Conservation (phyloP, 37 sponge, comb jelly and placozoan species). For the Theonella swinhoei region DNA sequence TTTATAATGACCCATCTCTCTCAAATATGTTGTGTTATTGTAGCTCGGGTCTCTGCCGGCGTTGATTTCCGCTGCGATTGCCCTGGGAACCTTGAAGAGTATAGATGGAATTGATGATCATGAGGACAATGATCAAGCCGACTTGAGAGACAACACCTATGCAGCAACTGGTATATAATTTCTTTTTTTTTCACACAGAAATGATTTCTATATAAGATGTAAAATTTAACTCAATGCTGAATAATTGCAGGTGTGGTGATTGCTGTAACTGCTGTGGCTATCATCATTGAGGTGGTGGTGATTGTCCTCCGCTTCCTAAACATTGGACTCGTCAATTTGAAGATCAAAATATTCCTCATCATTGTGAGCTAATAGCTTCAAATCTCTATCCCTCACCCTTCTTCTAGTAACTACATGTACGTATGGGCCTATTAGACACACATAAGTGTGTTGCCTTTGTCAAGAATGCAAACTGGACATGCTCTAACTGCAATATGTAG, state of each 20-base stretch:
- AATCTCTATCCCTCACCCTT: too few species aligned
- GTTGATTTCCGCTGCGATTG: constrained; percentile 14
- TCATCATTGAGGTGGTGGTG: constrained; percentile 28
- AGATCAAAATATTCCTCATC: constrained; percentile 28
- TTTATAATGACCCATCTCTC: background rate
- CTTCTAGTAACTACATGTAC: background rate
- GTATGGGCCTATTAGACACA: too few species aligned
- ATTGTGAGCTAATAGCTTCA: constrained; percentile 49
- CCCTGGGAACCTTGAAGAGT: background rate
- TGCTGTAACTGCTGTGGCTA: constrained; percentile 5
- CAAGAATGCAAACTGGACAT: too few species aligned
- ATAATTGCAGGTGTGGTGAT: background rate
- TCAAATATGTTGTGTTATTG: background rate
- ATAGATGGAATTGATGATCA: background rate
- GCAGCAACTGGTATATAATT: background rate
- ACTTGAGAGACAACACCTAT: background rate
- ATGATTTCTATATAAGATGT: background rate
- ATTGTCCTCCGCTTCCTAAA: constrained; percentile 39
- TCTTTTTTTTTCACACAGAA: background rate
- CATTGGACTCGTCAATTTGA: constrained; percentile 46
- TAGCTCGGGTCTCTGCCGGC: constrained; percentile 41
- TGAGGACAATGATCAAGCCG: background rate
- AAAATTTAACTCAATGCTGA: too few species aligned
- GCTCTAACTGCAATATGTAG: background rate
- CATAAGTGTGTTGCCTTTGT: too few species aligned